Percentiles rank a stretch among this genome's conserved stretches.
phyloP scores from a whole-genome alignment of 2,113 vertebrate species.

The Sapajus apella region DNA sequence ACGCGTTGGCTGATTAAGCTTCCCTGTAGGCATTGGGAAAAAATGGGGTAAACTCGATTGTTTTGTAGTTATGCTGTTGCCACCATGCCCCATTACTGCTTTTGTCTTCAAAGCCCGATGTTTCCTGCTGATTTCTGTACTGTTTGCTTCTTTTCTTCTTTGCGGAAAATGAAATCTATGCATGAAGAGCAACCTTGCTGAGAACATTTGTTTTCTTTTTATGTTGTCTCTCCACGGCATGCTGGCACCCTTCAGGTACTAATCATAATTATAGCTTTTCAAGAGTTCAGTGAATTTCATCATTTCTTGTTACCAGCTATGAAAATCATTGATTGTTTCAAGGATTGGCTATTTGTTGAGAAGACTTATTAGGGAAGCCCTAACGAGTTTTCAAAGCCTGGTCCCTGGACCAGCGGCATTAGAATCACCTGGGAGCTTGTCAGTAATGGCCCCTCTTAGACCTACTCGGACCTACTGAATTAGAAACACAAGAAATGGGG shows the following conservation, averaged over 20 bases:
- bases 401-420: too few species aligned
- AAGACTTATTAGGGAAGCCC: neutral
- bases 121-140: neutral
- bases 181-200: neutral
- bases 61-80: neutral
- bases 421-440: neutral
- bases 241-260: neutral
- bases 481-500: neutral
- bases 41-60: neutral
- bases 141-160: neutral
- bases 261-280: neutral
- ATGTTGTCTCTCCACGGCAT: neutral
- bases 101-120: neutral
- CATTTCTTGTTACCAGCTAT: neutral
- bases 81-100: neutral
- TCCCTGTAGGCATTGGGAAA: neutral
- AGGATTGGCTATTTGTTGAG: neutral
- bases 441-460: neutral
- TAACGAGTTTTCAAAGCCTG: neutral
- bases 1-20: neutral
- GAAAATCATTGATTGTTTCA: neutral
- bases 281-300: neutral
- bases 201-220: neutral
- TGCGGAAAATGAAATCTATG: neutral
- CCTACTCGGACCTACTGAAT: neutral